Percentiles rank a stretch among this genome's conserved stretches.
These are phyloP conservation scores for Argyresthia goedartella DNA, from an alignment of 2,888 invertebrate genomes.

Conservation along the genomic window DNA sequence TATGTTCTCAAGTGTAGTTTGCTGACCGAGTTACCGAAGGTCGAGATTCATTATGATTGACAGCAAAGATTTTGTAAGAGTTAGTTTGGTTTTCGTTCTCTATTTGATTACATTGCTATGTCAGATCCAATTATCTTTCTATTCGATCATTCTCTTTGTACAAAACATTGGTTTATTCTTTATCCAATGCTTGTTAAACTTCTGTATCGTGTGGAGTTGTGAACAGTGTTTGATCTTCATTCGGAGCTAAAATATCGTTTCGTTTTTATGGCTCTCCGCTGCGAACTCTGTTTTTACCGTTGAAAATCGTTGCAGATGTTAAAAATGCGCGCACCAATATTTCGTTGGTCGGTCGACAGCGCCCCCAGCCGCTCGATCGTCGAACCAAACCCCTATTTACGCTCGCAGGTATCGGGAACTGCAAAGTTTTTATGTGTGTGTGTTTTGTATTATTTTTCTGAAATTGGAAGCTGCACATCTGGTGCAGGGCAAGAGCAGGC, in stretches of 20 bases:
- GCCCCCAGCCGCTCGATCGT: conserved; percentile 31
- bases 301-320: background rate
- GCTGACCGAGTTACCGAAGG: conserved; percentile 8
- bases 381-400: conserved; percentile 43
- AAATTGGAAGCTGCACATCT: conserved; percentile 51
- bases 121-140: no score
- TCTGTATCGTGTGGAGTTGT: background rate
- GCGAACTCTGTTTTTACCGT: background rate
- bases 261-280: background rate
- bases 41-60: conserved; percentile 17
- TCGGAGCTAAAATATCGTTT: background rate
- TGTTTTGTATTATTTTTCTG: conserved; percentile 42
- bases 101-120: no score
- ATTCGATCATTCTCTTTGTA: no score
- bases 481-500: conserved; percentile 31
- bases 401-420: conserved; percentile 46
- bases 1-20: conserved; percentile 1
- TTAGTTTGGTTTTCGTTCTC: no score
- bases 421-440: conserved; percentile 37
- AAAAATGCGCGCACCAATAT: conserved; percentile 22
- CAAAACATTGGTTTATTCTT: no score
- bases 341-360: conserved; percentile 17
- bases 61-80: conserved; percentile 9
- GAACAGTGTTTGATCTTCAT: background rate
- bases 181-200: background rate